Evolutionary conservation across 2,113 vertebrate genomes (phyloP).

Genomic region (Atrichornis clamosus): DNA sequence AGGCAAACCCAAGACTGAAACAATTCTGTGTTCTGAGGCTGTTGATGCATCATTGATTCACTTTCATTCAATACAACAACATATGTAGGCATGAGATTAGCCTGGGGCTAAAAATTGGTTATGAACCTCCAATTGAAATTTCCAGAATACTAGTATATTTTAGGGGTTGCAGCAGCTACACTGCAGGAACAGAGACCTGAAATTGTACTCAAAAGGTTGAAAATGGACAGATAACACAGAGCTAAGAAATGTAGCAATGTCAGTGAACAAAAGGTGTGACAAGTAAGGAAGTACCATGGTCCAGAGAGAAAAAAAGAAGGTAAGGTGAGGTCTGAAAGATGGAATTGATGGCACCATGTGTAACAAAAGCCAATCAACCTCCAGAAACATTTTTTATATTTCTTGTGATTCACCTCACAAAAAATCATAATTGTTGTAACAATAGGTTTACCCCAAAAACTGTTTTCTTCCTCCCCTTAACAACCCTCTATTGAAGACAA

Average conservation of each 20-base stretch:
- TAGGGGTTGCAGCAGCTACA: background rate
- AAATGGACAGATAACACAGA: background rate
- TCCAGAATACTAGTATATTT: background rate
- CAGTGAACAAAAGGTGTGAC: background rate
- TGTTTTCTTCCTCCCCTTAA: background rate
- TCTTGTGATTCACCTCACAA: background rate
- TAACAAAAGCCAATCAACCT: background rate
- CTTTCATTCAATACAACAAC: background rate
- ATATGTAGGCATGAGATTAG: background rate
- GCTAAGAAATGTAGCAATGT: background rate
- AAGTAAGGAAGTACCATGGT: background rate
- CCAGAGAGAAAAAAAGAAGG: background rate
- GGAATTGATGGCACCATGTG: fast-evolving
- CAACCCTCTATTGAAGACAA: background rate
- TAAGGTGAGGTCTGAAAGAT: background rate
- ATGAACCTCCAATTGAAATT: background rate
- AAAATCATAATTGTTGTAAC: background rate
- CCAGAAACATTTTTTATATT: background rate
- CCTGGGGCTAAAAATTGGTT: background rate
- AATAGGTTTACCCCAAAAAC: background rate
- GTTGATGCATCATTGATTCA: background rate
- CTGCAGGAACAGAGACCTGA: background rate
- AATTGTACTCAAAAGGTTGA: background rate
- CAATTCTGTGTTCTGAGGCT: background rate
- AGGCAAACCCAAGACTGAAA: background rate